Evolutionary conservation across 2,888 invertebrate genomes (phyloP).

Genomic region (Morpho achilles): DNA sequence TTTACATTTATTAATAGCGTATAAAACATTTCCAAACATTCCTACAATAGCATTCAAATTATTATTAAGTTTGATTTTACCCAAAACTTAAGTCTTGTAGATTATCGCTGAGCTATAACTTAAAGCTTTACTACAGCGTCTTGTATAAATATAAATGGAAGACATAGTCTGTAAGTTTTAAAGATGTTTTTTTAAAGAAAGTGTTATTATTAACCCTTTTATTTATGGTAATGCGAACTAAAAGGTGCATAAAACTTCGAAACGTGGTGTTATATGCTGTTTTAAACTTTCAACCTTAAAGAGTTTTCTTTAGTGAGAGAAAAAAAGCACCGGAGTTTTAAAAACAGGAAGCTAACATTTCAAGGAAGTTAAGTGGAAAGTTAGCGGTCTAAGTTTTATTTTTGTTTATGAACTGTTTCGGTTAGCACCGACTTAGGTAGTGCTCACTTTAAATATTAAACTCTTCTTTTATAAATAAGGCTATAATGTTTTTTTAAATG

Average conservation of each 20-base stretch:
- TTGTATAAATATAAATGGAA: too few species aligned
- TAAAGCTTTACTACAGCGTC: too few species aligned
- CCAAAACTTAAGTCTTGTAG: too few species aligned
- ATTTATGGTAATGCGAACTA: slow-evolving; percentile 30
- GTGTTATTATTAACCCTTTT: slow-evolving; percentile 3
- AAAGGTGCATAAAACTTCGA: slow-evolving; percentile 39
- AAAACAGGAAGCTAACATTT: slow-evolving; percentile 75
- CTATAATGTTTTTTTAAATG: not conserved
- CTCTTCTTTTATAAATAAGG: slow-evolving; percentile 11
- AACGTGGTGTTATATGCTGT: slow-evolving; percentile 66
- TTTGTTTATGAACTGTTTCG: slow-evolving; percentile 61
- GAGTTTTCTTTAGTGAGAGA: slow-evolving; percentile 55
- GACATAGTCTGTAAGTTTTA: too few species aligned
- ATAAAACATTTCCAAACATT: too few species aligned
- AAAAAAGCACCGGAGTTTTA: slow-evolving; percentile 65
- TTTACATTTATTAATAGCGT: too few species aligned
- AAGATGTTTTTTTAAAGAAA: too few species aligned
- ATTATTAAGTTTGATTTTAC: too few species aligned
- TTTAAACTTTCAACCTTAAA: slow-evolving; percentile 67
- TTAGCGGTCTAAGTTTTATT: slow-evolving; percentile 59
- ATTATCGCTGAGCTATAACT: too few species aligned
- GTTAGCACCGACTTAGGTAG: slow-evolving; percentile 42
- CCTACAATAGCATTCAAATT: too few species aligned
- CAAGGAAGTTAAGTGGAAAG: slow-evolving; percentile 72
- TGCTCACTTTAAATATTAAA: slow-evolving; percentile 44